phyloP scores from a whole-genome alignment of 2,888 invertebrate species.

The Athetis lepigone region DNA sequence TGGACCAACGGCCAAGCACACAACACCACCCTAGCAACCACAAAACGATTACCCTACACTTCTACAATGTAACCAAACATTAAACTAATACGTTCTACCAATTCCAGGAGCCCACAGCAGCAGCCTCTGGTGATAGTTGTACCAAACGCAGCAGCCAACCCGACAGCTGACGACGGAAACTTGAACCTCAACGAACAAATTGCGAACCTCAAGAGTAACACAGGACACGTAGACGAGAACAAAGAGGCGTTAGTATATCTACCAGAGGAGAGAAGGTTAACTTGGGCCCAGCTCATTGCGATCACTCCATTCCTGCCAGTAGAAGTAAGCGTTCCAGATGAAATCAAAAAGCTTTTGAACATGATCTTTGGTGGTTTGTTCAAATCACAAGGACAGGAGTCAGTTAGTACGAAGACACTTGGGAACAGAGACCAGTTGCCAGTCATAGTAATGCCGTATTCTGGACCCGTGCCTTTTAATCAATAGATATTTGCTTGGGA shows the following conservation, averaged over 20 bases:
- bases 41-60: not conserved
- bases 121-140: slow-evolving; percentile 75
- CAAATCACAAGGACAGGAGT: slow-evolving; percentile 64
- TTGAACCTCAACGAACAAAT: slow-evolving; percentile 55
- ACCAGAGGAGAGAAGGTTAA: slow-evolving; percentile 72
- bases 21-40: not conserved
- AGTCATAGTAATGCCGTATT: slow-evolving; percentile 73
- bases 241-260: slow-evolving; percentile 74
- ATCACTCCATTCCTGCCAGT: slow-evolving; percentile 91
- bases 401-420: slow-evolving; percentile 63
- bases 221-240: slow-evolving; percentile 68
- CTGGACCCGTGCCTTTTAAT: slow-evolving; percentile 51
- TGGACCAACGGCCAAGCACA: no score
- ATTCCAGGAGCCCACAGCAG: slow-evolving; percentile 70
- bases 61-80: not conserved
- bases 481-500: slow-evolving; percentile 8
- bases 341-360: slow-evolving; percentile 83
- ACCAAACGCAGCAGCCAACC: slow-evolving; percentile 63
- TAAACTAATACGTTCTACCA: not conserved
- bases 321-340: slow-evolving; percentile 92
- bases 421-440: slow-evolving; percentile 71
- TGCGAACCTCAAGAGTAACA: slow-evolving; percentile 56
- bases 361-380: slow-evolving; percentile 80
- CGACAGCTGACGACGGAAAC: slow-evolving; percentile 46
- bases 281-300: slow-evolving; percentile 87